Evolutionary conservation across 2,888 invertebrate species (phyloP), one percentile per base, ranked within the genome.

Genomic region (Andrena fulva): DNA sequence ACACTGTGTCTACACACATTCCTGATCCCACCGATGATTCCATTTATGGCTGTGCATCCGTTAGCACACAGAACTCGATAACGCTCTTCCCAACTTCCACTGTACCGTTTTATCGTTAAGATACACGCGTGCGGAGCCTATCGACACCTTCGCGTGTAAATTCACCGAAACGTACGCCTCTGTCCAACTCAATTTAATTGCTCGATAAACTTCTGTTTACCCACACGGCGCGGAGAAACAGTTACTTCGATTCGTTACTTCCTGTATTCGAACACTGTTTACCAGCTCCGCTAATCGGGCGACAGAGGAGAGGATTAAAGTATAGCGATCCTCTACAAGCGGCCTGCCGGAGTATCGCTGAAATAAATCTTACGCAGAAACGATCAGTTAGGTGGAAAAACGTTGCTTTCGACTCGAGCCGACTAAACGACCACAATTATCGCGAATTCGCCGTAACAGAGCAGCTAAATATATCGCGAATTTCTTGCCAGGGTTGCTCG

Each of bases 401-500:
- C 52, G 42, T 6, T 29, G n/a, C 29, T 35, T 31, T 54, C 48
- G 12, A 59, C 50, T n/a, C n/a, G 63, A 29, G 54, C 68, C 33
- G 16, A 63, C 10, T 68, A 42, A 10, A 12, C 52, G 35, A 60
- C 29, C 59, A 27, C 60, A 31, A 33, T 70, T 42, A 48, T 63
- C 42, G 35, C 31, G 54, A 69, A 56, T 62, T n/a, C 56, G 67
- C 77, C 63, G 59, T 63, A 87, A 83, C 78, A 77, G 87, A 84
- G 74, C 67, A 56, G 56, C 33, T 84, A 75, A 85, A 86, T 85
- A 77, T 73, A 80, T 62, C 69, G 73, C 77, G 73, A 68, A 52
- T 75, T 74, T 77, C 82, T 60, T 67, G 78, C 70, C 35, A 48
- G 71, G 64, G 33, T 82, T 82, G 80, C 78, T 85, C 85, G 80